A percentile compares a stretch with the other conserved stretches of the same genome.
phyloP scores from a whole-genome alignment of 2,888 invertebrate species.

The Halictus ligatus region DNA sequence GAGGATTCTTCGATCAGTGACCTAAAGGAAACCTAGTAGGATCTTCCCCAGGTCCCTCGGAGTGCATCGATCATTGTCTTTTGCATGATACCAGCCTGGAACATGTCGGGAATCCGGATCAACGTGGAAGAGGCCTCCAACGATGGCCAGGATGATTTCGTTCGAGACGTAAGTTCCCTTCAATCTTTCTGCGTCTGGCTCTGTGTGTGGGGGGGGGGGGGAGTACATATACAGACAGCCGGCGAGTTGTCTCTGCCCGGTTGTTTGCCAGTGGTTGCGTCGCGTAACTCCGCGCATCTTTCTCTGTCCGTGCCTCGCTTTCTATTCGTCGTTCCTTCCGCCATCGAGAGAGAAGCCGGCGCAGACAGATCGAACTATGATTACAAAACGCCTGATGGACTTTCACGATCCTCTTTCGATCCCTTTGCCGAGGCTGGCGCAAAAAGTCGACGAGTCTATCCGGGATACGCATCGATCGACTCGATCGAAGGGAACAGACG shows the following conservation, averaged over 20 bases:
- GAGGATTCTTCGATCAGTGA: constrained; percentile 11
- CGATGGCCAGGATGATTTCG: constrained; percentile 69
- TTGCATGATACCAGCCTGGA: constrained; percentile 50
- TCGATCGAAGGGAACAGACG: neutral
- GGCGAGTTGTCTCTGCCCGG: neutral
- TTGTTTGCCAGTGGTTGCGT: constrained; percentile 8
- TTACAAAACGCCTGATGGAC: constrained; percentile 54
- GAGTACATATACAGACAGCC: neutral
- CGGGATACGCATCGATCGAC: neutral
- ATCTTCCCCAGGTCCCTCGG: constrained; percentile 14
- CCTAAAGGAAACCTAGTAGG: constrained; percentile 44
- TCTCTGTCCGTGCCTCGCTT: constrained; percentile 57
- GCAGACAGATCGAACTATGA: constrained; percentile 44
- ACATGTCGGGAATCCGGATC: constrained; percentile 72
- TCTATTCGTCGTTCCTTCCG: constrained; percentile 70
- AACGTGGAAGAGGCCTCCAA: constrained; percentile 76
- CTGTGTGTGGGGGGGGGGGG: neutral
- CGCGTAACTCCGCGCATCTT: constrained; percentile 63
- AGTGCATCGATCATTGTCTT: constrained; percentile 27
- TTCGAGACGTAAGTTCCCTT: constrained; percentile 72
- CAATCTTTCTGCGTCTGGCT: neutral
- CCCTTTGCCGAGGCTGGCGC: neutral
- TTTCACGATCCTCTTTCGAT: constrained; percentile 48
- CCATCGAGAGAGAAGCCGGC: constrained; percentile 44
- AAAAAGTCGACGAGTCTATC: neutral